Percentiles rank a stretch among this genome's conserved stretches.
Evolutionary conservation across 2,797 vertebrate species (phyloP).

Genomic region (Poecile montanus): DNA sequence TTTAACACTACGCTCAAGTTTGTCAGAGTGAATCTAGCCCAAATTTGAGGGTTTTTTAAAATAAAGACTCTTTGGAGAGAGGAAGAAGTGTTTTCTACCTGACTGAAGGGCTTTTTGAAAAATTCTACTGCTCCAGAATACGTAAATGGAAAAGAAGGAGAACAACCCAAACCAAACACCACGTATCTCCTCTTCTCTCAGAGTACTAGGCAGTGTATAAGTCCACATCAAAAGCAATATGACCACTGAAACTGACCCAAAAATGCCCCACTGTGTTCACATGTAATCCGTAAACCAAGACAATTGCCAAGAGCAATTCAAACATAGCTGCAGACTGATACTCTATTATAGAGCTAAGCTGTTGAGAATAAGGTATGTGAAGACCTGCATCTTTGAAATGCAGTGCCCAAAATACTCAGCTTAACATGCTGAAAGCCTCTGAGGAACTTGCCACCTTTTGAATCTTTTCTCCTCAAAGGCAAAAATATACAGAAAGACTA

Average conservation of each 20-base stretch:
- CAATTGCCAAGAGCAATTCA: background rate
- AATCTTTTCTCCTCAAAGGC: background rate
- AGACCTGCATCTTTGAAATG: background rate
- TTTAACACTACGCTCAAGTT: background rate
- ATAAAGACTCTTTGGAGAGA: background rate
- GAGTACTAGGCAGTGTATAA: background rate
- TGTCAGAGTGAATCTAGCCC: background rate
- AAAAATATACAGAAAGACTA: background rate
- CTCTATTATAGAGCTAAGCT: background rate
- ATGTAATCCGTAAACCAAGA: background rate
- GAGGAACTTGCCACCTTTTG: background rate
- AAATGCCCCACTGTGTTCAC: background rate
- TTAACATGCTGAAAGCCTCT: background rate
- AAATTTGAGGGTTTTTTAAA: fast-evolving
- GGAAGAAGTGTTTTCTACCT: background rate
- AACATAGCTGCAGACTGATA: background rate
- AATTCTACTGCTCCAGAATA: background rate
- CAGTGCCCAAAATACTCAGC: background rate
- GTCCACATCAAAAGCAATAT: background rate
- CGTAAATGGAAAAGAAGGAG: background rate
- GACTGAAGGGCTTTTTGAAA: background rate
- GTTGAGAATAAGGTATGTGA: background rate
- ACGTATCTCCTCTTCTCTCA: background rate
- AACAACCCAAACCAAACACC: fast-evolving
- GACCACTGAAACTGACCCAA: background rate